phyloP scores from a whole-genome alignment of 1,140 invertebrate species.

The Atta colombica region DNA sequence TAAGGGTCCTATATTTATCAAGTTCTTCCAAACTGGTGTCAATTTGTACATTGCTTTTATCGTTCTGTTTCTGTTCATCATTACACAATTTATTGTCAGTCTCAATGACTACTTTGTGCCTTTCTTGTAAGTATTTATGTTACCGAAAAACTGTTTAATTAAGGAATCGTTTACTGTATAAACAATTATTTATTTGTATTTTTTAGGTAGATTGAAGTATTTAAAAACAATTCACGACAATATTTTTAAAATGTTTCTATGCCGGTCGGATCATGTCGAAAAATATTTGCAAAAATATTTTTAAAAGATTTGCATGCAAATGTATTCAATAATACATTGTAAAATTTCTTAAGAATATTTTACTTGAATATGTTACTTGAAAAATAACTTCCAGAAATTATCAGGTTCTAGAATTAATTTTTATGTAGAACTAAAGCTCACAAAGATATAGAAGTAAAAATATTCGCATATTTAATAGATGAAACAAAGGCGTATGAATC shows the following conservation, averaged over 20 bases:
- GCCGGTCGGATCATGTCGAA: too few species aligned
- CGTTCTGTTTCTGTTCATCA: conserved; percentile 87
- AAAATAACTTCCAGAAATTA: too few species aligned
- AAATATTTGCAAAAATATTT: too few species aligned
- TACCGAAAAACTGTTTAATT: neutral
- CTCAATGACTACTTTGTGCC: conserved; percentile 90
- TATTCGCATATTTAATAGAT: neutral
- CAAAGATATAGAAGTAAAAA: neutral
- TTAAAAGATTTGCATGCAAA: too few species aligned
- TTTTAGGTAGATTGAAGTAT: neutral
- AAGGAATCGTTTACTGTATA: neutral
- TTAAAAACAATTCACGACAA: too few species aligned
- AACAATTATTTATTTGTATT: neutral
- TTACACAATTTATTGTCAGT: conserved; percentile 89
- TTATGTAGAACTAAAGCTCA: too few species aligned
- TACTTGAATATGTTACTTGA: too few species aligned
- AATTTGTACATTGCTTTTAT: conserved; percentile 86
- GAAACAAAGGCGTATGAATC: neutral
- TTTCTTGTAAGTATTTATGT: conserved; percentile 86
- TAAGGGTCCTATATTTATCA: conserved; percentile 88
- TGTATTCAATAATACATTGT: too few species aligned
- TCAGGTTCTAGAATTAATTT: too few species aligned
- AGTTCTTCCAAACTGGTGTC: conserved; percentile 89
- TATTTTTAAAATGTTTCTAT: too few species aligned
- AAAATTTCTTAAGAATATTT: too few species aligned